Evolutionary conservation across 1,140 invertebrate species (phyloP).

Genomic region (Bombus confusus): DNA sequence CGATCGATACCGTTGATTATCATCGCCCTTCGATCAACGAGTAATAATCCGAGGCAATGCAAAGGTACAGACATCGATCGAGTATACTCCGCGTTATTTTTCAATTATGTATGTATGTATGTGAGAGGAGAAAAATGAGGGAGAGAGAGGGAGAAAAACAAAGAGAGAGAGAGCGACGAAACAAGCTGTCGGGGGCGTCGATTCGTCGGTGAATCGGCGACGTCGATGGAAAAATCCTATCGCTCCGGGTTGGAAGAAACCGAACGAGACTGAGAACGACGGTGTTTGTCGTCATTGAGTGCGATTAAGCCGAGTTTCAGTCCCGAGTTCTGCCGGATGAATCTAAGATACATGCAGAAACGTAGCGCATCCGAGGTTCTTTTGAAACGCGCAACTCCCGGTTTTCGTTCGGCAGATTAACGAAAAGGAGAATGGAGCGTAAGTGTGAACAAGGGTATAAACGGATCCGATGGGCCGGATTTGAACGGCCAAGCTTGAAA

Average conservation of each 20-base stretch:
- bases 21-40: background rate
- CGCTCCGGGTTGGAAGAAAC: background rate
- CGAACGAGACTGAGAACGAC: background rate
- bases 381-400: constrained; percentile 6
- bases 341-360: background rate
- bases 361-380: constrained; percentile 2
- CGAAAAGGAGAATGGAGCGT: background rate
- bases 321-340: background rate
- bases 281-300: background rate
- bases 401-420: background rate
- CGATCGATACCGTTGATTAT: background rate
- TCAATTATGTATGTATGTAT: background rate
- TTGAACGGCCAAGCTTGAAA: too few species aligned
- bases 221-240: background rate
- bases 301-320: background rate
- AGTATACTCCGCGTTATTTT: too few species aligned
- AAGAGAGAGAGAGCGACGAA: constrained; percentile 3
- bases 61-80: background rate
- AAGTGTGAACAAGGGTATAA: too few species aligned
- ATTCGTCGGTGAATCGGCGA: background rate
- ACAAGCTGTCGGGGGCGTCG: background rate
- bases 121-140: background rate
- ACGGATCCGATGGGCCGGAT: too few species aligned
- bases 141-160: too few species aligned
- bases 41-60: background rate